Base-by-base conservation (phyloP, 2,113 vertebrate genomes). In the Neopipo cinnamomea region DNA sequence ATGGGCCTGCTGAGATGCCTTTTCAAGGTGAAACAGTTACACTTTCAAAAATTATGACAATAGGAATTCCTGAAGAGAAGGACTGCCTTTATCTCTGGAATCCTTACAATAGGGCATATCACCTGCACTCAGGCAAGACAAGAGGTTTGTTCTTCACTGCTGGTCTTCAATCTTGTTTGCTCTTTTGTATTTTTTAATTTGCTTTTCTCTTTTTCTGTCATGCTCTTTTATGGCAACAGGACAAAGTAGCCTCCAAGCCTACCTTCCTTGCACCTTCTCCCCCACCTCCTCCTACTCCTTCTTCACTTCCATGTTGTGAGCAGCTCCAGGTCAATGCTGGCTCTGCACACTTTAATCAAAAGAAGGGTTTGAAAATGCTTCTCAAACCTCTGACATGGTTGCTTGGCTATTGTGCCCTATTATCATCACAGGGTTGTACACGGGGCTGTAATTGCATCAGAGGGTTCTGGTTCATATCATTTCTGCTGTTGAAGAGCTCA, bases 401-500 rank as follows among this genome's bases (percentile, higher is more conserved):
- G 37, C 86, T 91, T 67, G 39, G 42, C 42, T 67, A 2, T 63
- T 80, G 30, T 62, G 47, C 23, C 30, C 55, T 63, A 2, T 91
- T 91, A 71, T 62, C 92, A 62, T 61, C 21, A 15, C 47, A 23
- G 58, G 1, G 5, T 71, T 41, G 50, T 55, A 44, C 6, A 11
- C 42, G 67, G 63, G n/a, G 47, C 62, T 52, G 22, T 91, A 68
- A 88, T 70, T 90, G 21, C 66, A 86, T 80, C 68, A 49, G 50
- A 73, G 44, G 35, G 25, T 88, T 84, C 88, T 93, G 68, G 44
- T 91, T 95, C 16, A 0, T 49, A 19, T 80, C 46, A 20, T 17
- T 31, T 0, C 4, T 6, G 6, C 75, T 42, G 28, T 58, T 0
- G 0, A 75, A 66, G 44, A 80, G 16, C 55, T 85, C 8, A 3